Conservation (phyloP, 2,797 vertebrate species). For the Manis crassicaudata region DNA sequence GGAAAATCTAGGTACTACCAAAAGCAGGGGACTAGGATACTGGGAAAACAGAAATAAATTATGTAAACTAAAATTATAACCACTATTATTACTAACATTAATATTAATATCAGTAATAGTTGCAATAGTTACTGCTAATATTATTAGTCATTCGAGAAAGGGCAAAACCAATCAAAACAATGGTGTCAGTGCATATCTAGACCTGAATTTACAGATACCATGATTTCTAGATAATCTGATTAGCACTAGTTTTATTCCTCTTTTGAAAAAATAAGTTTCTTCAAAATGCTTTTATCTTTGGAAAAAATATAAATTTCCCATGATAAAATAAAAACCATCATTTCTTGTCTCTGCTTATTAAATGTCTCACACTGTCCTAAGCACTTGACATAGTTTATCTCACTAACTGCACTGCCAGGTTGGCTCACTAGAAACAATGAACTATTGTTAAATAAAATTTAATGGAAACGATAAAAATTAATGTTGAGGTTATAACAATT, state of each 20-base stretch:
- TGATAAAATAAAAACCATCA: background rate
- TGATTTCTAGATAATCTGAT: background rate
- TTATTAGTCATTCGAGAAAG: background rate
- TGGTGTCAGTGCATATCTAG: background rate
- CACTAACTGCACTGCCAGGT: background rate
- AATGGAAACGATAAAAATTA: slow-evolving; percentile 67
- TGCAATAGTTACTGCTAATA: background rate
- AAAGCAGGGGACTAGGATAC: background rate
- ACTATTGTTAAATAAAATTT: slow-evolving; percentile 49
- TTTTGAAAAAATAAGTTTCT: background rate
- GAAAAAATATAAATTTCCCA: background rate
- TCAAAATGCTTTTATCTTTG: slow-evolving; percentile 24
- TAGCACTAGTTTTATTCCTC: background rate
- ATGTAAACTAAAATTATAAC: background rate
- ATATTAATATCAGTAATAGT: background rate
- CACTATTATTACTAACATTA: background rate
- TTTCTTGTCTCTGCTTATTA: slow-evolving; percentile 10
- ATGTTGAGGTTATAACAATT: slow-evolving; percentile 45
- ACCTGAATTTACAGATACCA: background rate
- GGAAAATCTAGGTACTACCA: background rate
- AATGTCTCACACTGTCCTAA: background rate
- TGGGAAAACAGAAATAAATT: background rate
- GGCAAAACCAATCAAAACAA: background rate
- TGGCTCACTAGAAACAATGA: slow-evolving; percentile 45
- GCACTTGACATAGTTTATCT: background rate